Percentiles rank a stretch among this genome's conserved stretches.
phyloP scores from a whole-genome alignment of 1,140 invertebrate species.

The Phocides pigmalion region DNA sequence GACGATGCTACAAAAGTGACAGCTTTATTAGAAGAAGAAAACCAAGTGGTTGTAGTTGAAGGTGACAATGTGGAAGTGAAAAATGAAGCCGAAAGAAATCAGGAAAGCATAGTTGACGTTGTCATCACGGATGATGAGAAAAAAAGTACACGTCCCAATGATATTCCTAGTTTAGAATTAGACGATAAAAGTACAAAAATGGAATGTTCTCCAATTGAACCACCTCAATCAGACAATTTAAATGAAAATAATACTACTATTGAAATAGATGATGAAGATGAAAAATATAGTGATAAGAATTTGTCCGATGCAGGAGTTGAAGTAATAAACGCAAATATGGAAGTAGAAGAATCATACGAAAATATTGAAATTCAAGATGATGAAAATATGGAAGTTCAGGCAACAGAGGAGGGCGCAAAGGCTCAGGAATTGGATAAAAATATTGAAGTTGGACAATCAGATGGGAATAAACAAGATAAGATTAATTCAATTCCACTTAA shows the following conservation, averaged over 20 bases:
- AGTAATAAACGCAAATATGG: slow-evolving; percentile 21
- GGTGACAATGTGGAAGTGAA: not conserved
- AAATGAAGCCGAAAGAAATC: not conserved
- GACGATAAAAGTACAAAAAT: not conserved
- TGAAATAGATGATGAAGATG: slow-evolving; percentile 22
- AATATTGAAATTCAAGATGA: slow-evolving; percentile 15
- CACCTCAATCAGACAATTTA: not conserved
- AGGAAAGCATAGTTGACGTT: not conserved
- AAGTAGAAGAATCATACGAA: slow-evolving; percentile 23
- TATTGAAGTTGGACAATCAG: slow-evolving; percentile 12
- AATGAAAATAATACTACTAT: slow-evolving; percentile 8
- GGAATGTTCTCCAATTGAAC: not conserved
- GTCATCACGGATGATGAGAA: not conserved
- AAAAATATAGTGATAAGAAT: slow-evolving; percentile 1
- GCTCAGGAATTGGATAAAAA: slow-evolving; percentile 20
- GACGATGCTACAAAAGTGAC: too few relatives aligned
- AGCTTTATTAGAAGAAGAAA: not conserved
- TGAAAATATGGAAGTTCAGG: slow-evolving; percentile 13
- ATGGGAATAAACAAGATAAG: slow-evolving; percentile 8
- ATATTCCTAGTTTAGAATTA: not conserved
- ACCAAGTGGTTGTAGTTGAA: not conserved
- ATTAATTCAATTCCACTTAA: slow-evolving; percentile 27
- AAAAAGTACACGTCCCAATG: not conserved
- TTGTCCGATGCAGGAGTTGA: not conserved
- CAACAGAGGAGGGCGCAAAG: too few relatives aligned